A percentile compares a stretch with the other conserved stretches of the same genome.
Conservation (phyloP, 1,140 invertebrate species). For the Geopemphigus sp. region DNA sequence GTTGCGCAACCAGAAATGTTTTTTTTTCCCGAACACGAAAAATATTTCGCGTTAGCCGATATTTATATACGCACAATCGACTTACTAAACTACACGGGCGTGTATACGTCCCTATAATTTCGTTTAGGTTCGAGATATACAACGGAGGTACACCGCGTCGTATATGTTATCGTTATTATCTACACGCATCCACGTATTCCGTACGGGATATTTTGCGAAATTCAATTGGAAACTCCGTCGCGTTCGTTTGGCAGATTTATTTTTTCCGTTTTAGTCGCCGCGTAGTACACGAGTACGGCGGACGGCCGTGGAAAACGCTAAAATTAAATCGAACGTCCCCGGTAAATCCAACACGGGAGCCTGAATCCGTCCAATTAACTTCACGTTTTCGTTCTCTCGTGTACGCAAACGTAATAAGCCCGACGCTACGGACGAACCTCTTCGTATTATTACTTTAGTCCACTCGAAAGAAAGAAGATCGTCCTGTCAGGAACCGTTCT, state of each 20-base stretch:
- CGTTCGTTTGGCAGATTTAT: slow-evolving; percentile 22
- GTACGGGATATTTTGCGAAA: not conserved
- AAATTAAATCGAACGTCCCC: slow-evolving; percentile 36
- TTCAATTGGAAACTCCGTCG: slow-evolving; percentile 1
- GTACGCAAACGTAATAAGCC: slow-evolving; percentile 19
- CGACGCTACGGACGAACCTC: not conserved
- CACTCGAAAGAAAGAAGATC: slow-evolving; percentile 36
- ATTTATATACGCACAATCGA: not conserved
- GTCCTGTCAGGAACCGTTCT: slow-evolving; percentile 3
- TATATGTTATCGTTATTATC: not conserved
- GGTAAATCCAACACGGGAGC: not conserved
- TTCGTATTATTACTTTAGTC: slow-evolving; percentile 25
- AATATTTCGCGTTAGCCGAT: not conserved
- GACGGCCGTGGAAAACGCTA: not conserved
- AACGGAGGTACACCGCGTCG: not conserved
- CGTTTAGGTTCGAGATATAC: not conserved
- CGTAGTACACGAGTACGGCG: no score
- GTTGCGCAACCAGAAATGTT: not conserved
- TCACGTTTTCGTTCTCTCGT: not conserved
- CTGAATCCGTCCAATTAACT: slow-evolving; percentile 36
- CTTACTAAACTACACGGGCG: not conserved
- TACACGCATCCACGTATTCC: no score
- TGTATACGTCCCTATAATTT: not conserved
- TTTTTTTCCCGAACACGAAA: not conserved
- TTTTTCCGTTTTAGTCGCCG: slow-evolving; percentile 22